Percentiles rank a stretch among this genome's conserved stretches.
Evolutionary conservation across 2,113 vertebrate species (phyloP).

Genomic region (Coptodon rendalli): DNA sequence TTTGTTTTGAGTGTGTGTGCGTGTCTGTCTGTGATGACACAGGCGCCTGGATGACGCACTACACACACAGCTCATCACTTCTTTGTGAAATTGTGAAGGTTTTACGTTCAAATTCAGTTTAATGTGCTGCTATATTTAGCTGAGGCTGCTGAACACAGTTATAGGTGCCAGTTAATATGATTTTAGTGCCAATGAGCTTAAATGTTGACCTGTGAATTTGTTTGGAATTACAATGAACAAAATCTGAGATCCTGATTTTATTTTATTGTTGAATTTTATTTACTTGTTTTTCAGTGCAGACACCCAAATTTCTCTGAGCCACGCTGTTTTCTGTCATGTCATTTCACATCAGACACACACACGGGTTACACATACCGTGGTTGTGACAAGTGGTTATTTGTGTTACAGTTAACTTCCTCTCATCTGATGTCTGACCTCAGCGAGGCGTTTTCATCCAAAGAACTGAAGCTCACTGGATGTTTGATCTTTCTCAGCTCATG

Average conservation of each 20-base stretch:
- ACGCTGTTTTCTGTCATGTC: background rate
- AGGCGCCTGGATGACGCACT: too few relatives aligned
- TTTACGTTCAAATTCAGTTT: background rate
- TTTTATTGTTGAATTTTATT: background rate
- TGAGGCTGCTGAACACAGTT: background rate
- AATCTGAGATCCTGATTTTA: background rate
- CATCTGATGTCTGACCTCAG: background rate
- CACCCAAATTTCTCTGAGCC: background rate
- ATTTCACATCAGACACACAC: background rate
- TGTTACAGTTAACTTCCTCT: background rate
- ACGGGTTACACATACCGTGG: background rate
- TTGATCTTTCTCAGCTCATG: background rate
- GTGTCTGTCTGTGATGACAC: background rate
- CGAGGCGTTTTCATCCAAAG: fast-evolving
- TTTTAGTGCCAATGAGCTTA: background rate
- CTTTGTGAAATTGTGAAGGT: background rate
- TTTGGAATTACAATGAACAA: background rate
- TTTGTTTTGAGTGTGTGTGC: background rate
- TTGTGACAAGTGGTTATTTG: background rate
- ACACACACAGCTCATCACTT: background rate
- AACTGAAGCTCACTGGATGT: background rate
- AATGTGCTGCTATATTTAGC: background rate
- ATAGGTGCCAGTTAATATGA: background rate
- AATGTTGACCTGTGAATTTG: background rate
- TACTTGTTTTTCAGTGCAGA: fast-evolving